Evolutionary conservation across 2,888 invertebrate genomes (phyloP).

Genomic region (Aleiodes alternator): DNA sequence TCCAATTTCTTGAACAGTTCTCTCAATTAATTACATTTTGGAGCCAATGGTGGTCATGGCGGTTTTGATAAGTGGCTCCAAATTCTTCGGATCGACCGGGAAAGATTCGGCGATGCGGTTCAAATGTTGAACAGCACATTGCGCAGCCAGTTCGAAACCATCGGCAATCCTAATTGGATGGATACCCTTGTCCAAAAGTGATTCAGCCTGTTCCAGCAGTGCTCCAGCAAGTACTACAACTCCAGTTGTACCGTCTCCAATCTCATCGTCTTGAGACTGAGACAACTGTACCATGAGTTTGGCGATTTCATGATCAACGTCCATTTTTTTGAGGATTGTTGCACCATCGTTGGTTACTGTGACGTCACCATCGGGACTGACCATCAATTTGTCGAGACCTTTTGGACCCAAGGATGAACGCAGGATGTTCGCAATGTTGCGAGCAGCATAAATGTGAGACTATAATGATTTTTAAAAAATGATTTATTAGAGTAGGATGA

Average conservation of each 20-base stretch:
- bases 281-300: slow-evolving; percentile 98
- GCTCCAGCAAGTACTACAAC: slow-evolving; percentile 95
- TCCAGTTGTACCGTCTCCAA: slow-evolving; percentile 99
- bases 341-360: slow-evolving; percentile 99
- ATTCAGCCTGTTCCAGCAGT: slow-evolving; percentile 95
- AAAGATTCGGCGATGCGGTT: slow-evolving; percentile 93
- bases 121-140: slow-evolving; percentile 89
- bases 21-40: slow-evolving; percentile 83
- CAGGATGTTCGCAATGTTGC: slow-evolving; percentile 92
- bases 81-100: slow-evolving; percentile 88
- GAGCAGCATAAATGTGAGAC: slow-evolving; percentile 98
- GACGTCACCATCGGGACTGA: slow-evolving; percentile 97
- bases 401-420: slow-evolving; percentile 97
- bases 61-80: slow-evolving; percentile 92
- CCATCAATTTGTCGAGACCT: slow-evolving; percentile 98
- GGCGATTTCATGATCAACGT: slow-evolving; percentile 98
- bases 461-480: slow-evolving; percentile 72
- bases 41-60: slow-evolving; percentile 99
- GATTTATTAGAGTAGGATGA: neutral
- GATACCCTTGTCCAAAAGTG: slow-evolving; percentile 95
- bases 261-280: slow-evolving; percentile 99
- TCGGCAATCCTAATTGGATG: slow-evolving; percentile 99
- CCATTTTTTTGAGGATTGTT: slow-evolving; percentile 99
- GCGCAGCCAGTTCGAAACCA: slow-evolving; percentile 98
- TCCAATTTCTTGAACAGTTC: too few species aligned